These are phyloP conservation scores for Dromas ardeola DNA, from an alignment of 2,113 vertebrate genomes.

Conservation along the genomic window DNA sequence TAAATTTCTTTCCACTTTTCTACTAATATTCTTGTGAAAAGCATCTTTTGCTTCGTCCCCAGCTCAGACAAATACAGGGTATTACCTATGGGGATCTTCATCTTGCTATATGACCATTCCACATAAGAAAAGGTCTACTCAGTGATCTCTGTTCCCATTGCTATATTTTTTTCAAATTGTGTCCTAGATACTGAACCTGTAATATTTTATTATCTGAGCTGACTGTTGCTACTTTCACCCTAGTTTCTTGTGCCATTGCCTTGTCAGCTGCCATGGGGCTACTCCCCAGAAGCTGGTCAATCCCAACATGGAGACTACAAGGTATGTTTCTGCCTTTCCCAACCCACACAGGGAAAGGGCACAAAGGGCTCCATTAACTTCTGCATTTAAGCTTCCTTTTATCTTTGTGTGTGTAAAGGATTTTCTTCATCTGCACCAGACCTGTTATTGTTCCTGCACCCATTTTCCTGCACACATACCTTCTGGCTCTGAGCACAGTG, in stretches of 20 bases:
- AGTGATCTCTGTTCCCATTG: neutral
- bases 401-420: neutral
- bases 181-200: neutral
- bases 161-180: neutral
- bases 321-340: neutral
- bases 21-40: neutral
- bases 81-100: neutral
- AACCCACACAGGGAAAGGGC: neutral
- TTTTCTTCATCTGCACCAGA: neutral
- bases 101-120: neutral
- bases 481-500: neutral
- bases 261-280: neutral
- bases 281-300: neutral
- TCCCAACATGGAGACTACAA: neutral
- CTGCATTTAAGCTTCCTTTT: neutral
- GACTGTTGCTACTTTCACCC: neutral
- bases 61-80: neutral
- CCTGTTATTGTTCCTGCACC: neutral
- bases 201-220: neutral
- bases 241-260: neutral
- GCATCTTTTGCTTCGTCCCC: fast-evolving
- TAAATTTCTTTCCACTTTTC: neutral
- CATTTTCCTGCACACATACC: neutral
- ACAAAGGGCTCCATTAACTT: neutral
- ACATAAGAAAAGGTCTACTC: neutral